phyloP scores from a whole-genome alignment of 2,888 invertebrate species.

The Dynastes tityus region DNA sequence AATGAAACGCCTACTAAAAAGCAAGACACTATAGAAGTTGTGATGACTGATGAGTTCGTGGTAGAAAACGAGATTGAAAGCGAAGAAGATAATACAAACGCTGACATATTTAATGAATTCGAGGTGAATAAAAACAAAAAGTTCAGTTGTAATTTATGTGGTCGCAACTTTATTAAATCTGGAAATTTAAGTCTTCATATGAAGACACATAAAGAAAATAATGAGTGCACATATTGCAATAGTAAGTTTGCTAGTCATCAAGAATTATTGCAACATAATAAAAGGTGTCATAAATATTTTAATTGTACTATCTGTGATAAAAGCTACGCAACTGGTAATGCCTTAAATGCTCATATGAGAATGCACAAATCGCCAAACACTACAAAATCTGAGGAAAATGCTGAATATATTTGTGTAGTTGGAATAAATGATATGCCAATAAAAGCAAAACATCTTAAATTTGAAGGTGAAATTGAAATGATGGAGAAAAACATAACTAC shows the following conservation, averaged over 20 bases:
- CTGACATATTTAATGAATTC: slow-evolving; percentile 25
- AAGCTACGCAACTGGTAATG: slow-evolving; percentile 42
- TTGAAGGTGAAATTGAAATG: slow-evolving; percentile 40
- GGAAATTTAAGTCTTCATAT: slow-evolving; percentile 45
- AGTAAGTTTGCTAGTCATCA: slow-evolving; percentile 31
- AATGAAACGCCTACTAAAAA: slow-evolving; percentile 11
- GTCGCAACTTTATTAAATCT: slow-evolving; percentile 30
- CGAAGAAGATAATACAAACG: slow-evolving; percentile 17
- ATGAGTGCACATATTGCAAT: slow-evolving; percentile 37
- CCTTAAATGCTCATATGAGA: slow-evolving; percentile 45
- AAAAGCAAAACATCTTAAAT: slow-evolving; percentile 30
- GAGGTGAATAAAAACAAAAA: slow-evolving; percentile 20
- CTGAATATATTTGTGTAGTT: slow-evolving; percentile 48
- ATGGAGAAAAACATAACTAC: slow-evolving; percentile 30
- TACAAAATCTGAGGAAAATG: slow-evolving; percentile 36
- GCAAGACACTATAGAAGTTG: slow-evolving; percentile 15
- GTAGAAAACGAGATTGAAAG: slow-evolving; percentile 24
- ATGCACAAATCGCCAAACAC: slow-evolving; percentile 36
- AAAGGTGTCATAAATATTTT: slow-evolving; percentile 35
- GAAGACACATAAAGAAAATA: slow-evolving; percentile 45
- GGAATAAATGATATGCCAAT: slow-evolving; percentile 13
- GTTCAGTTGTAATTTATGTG: slow-evolving; percentile 38
- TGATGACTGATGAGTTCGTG: slow-evolving; percentile 4
- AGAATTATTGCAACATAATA: slow-evolving; percentile 40
- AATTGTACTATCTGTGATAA: slow-evolving; percentile 48